Base-by-base conservation (phyloP, 1,140 invertebrate genomes). In the Eriocheir sinensis region DNA sequence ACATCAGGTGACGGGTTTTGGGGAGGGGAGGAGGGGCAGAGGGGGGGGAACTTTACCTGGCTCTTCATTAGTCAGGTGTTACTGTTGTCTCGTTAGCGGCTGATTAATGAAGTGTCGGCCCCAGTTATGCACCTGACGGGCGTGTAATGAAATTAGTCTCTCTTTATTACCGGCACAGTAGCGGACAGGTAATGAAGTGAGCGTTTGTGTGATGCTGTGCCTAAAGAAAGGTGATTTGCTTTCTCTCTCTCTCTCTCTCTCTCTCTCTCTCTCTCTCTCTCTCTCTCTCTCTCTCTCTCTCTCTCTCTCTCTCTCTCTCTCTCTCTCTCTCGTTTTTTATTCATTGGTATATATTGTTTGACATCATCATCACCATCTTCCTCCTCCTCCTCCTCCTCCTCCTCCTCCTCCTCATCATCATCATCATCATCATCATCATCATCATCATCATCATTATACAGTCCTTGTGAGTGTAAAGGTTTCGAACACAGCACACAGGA, bases 61-160 rank as follows among this genome's bases (percentile, higher is more conserved):
- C 34, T 30, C 34, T 15, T 30, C 34, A n/a, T 2, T 41, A 85
- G 81, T 21, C 30, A 38, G 38, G 34, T n/a, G 34, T 27, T 34
- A n/a, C 8, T 85, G 36, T 85, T 85, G 38, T 41, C n/a, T 85
- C 34, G 81, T 85, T 38, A 85, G 3, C 81, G 81, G n/a, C 9
- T 85, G 81, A 85, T 85, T 34, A 38, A 85, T 41, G 81, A 85
- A 41, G 34, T 36, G 81, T 41, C 81, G 32, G 27, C 9, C 21
- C 34, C 34, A 34, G 32, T 85, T 38, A 85, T n/a, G 27, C 81
- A 36, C 34, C 38, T 41, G 81, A 85, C 34, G 6, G 9, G 12
- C 81, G 81, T 85, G 81, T 85, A 36, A 85, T 85, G 34, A 12
- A 85, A 85, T 85, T 38, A 38, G 81, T 41, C 60, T 4, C 60